A percentile compares a stretch with the other conserved stretches of the same genome.
Conservation (phyloP, 2,888 invertebrate species). For the Mythimna impura region DNA sequence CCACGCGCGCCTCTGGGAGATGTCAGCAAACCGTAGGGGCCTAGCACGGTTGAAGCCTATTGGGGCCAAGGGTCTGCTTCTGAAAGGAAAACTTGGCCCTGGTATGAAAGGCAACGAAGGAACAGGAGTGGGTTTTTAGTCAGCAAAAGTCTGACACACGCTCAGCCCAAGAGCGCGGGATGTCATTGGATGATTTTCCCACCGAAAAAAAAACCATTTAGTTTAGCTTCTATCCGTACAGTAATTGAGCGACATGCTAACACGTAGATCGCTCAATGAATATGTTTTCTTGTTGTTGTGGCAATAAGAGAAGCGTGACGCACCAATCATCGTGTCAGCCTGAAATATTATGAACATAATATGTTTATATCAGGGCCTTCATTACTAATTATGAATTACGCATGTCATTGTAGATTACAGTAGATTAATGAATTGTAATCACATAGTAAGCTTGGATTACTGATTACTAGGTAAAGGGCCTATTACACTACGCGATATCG, state of each 20-base stretch:
- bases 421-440: conserved; percentile 1
- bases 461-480: neutral
- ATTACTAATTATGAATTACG: neutral
- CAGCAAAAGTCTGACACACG: too few relatives aligned
- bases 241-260: conserved; percentile 43
- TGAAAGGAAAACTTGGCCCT: too few relatives aligned
- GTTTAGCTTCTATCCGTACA: conserved; percentile 34
- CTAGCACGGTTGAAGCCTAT: too few relatives aligned
- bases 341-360: conserved; percentile 22
- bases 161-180: too few relatives aligned
- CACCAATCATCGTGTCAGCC: conserved; percentile 22
- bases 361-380: neutral
- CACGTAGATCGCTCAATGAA: conserved; percentile 43
- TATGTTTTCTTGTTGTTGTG: conserved; percentile 53
- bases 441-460: neutral
- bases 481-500: too few relatives aligned
- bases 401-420: conserved; percentile 2
- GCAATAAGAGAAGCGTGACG: conserved; percentile 33
- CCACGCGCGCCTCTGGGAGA: too few relatives aligned
- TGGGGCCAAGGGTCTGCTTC: too few relatives aligned
- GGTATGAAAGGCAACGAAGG: too few relatives aligned
- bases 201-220: too few relatives aligned
- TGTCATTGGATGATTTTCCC: too few relatives aligned
- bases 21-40: too few relatives aligned
- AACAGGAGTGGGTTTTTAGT: too few relatives aligned